These are phyloP conservation scores for Tuta absoluta DNA, from an alignment of 2,888 invertebrate genomes.

Conservation along the genomic window DNA sequence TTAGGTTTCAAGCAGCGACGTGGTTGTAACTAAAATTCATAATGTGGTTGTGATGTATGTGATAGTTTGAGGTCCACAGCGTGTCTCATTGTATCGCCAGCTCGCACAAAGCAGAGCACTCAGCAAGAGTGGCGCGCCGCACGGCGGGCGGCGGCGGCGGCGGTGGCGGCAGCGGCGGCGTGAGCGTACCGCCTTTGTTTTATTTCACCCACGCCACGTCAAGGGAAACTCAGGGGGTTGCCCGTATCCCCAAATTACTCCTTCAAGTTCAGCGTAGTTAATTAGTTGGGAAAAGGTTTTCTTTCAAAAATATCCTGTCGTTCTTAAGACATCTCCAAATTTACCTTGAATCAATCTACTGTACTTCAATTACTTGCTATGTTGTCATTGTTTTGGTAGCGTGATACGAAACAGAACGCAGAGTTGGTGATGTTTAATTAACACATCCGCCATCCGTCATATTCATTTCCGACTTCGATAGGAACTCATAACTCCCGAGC, in stretches of 20 bases:
- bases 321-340: neutral
- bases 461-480: neutral
- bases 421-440: neutral
- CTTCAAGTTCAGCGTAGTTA: neutral
- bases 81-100: constrained; percentile 72
- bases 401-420: neutral
- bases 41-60: too few relatives aligned
- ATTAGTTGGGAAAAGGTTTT: constrained; percentile 1
- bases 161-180: constrained; percentile 39
- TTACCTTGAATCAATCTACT: too few relatives aligned
- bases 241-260: constrained; percentile 60
- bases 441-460: neutral
- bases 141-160: constrained; percentile 47
- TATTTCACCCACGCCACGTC: constrained; percentile 75
- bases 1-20: too few relatives aligned
- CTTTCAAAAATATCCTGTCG: neutral
- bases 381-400: neutral
- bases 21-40: too few relatives aligned
- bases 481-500: constrained; percentile 35
- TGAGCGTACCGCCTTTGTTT: constrained; percentile 75
- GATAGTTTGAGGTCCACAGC: constrained; percentile 25
- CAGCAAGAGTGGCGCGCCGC: constrained; percentile 67
- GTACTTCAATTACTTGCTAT: too few relatives aligned
- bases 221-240: constrained; percentile 68
- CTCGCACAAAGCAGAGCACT: constrained; percentile 78